Conservation (phyloP, 2,113 vertebrate genomes). For the Cercopithecus mona region DNA sequence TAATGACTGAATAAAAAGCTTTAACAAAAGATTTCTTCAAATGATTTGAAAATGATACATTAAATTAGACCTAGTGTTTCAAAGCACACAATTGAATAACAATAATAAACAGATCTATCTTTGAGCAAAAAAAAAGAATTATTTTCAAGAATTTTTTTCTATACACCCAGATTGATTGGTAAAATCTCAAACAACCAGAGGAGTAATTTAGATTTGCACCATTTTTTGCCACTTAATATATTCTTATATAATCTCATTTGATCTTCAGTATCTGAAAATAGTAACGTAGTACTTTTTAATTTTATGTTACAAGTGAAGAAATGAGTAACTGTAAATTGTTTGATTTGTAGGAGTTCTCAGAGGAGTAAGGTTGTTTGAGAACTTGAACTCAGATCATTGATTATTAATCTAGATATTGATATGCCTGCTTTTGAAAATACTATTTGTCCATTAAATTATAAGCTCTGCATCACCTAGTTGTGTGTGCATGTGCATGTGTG, state of each 20-base stretch:
- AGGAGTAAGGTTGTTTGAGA: neutral
- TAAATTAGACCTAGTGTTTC: slow-evolving; percentile 24
- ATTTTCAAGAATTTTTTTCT: slow-evolving; percentile 46
- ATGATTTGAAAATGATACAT: slow-evolving; percentile 28
- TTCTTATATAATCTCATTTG: neutral
- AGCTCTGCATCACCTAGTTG: neutral
- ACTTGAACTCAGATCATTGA: neutral
- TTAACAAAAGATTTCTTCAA: neutral
- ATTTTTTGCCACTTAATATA: neutral
- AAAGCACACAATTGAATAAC: slow-evolving; percentile 29
- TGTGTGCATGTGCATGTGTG: neutral
- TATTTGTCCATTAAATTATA: neutral
- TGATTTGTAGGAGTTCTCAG: neutral
- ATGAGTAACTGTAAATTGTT: neutral
- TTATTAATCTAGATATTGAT: neutral
- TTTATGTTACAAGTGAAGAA: neutral
- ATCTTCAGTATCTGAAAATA: neutral
- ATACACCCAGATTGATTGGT: neutral
- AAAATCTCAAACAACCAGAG: neutral
- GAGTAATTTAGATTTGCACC: neutral
- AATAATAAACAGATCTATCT: slow-evolving; percentile 44
- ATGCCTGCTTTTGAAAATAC: neutral
- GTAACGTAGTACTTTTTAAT: neutral
- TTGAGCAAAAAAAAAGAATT: neutral
- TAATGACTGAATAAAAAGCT: slow-evolving; percentile 52